Evolutionary conservation across 1,140 invertebrate species (phyloP).

Genomic region (Magallana gigas): DNA sequence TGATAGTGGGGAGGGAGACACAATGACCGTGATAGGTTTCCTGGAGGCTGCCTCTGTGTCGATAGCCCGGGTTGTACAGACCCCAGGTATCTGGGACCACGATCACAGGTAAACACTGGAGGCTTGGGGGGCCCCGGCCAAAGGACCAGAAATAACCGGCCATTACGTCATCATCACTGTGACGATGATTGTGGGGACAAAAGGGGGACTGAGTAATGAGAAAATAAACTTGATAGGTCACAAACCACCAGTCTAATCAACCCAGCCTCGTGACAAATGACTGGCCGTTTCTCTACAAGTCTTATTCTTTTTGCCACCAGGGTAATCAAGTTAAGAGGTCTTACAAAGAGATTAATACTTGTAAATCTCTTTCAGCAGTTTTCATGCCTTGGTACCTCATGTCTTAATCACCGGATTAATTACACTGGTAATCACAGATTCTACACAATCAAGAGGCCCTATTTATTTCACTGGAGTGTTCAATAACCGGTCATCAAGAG

Average conservation of each 20-base stretch:
- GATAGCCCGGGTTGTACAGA: slow-evolving; percentile 7
- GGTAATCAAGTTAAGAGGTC: not conserved
- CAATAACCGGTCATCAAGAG: not conserved
- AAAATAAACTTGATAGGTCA: not conserved
- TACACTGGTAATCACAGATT: slow-evolving; percentile 17
- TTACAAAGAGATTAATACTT: slow-evolving; percentile 13
- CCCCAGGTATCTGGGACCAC: not conserved
- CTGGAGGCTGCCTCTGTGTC: not conserved
- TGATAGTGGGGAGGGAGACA: slow-evolving; percentile 25
- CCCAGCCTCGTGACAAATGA: not conserved
- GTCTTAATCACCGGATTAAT: slow-evolving; percentile 21
- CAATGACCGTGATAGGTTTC: slow-evolving; percentile 17
- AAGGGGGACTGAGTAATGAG: slow-evolving; percentile 19
- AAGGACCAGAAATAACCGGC: not conserved
- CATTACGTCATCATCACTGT: slow-evolving; percentile 17
- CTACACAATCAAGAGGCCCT: not conserved
- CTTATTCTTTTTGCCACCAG: not conserved
- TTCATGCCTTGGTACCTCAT: not conserved
- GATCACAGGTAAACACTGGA: not conserved
- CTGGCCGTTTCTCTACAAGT: not conserved
- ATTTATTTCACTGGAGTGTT: slow-evolving; percentile 11
- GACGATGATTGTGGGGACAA: not conserved
- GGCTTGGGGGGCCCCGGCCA: not conserved
- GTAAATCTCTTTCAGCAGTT: not conserved
- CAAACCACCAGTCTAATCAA: not conserved